Evolutionary conservation across 2,113 vertebrate species (phyloP), one percentile per base, ranked within the genome.

Genomic region (Propithecus coquereli): DNA sequence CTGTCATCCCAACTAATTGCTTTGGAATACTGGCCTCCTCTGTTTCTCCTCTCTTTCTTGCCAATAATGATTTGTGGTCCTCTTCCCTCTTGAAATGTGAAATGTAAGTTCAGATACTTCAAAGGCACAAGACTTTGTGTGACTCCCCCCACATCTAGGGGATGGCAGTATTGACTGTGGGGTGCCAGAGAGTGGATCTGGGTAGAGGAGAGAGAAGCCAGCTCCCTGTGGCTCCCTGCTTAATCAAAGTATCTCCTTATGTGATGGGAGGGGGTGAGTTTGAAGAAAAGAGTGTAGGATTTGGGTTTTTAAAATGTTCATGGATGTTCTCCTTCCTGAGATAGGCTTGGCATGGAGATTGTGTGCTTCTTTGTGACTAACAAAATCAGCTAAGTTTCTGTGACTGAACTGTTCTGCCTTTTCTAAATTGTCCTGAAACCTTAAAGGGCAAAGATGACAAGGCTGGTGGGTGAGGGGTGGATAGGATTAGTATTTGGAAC

Each of bases 1-100:
- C 84, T 86, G 45, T 90, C 59, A 81, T 87, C 94, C 74, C 71
- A 61, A 81, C 94, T 96, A 87, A 97, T 96, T 95, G 95, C 95
- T 96, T 95, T 71, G 84, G 74, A 91, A 90, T 89, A 45, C 47
- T 71, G 8, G 93, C 77, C 95, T 97, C 91, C 76, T 47, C 92
- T 61, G 52, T 83, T 90, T 84, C 66, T 61, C 50, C 85, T 76
- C 0, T 94, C 88, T 95, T 92, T 73, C 71, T 25, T 76, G 91
- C 88, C 96, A 86, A 40, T 86, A 79, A 63, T 45, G 88, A 88
- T 81, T 77, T 92, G 65, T 43, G 25, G 22, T 10, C 34, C 18
- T 54, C 20, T 85, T 88, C 6, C 25, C 43, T 82, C 88, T 95
- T 82, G 87, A 95, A 90, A 66, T 45, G 86, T 52, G 85, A 95